Percentiles rank a stretch among this genome's conserved stretches.
phyloP scores from a whole-genome alignment of 2,113 vertebrate genomes.

The Etheostoma spectabile region DNA sequence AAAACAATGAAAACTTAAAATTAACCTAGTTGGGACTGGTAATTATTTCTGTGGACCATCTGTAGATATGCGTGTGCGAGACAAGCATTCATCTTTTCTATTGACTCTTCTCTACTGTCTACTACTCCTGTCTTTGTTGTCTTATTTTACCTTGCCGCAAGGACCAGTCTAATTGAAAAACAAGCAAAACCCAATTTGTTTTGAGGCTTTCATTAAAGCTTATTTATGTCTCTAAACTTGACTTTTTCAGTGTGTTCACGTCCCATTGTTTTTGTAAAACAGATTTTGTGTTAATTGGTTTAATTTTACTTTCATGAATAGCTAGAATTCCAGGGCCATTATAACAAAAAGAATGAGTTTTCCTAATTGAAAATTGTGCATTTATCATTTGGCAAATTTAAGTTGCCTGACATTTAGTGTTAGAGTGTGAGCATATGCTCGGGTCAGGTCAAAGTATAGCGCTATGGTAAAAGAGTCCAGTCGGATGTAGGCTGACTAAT shows the following conservation, averaged over 20 bases:
- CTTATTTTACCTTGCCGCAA: conserved; percentile 27
- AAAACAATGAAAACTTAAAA: not conserved
- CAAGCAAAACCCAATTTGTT: not conserved
- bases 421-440: conserved; percentile 7
- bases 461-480: conserved; percentile 22
- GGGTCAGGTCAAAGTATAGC: conserved; percentile 6
- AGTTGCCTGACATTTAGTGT: not conserved
- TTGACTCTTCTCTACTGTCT: too few species aligned
- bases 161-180: conserved; percentile 16
- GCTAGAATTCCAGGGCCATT: not conserved
- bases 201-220: conserved; percentile 17
- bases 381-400: too few species aligned
- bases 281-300: not conserved
- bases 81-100: not conserved
- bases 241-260: not conserved
- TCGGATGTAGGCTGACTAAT: conserved; percentile 57
- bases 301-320: not conserved
- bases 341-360: not conserved
- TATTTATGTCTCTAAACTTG: conserved; percentile 9
- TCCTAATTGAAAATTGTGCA: not conserved
- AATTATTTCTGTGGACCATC: not conserved
- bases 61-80: conserved; percentile 1
- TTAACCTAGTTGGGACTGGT: not conserved
- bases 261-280: conserved; percentile 8
- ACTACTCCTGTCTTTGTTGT: conserved; percentile 16